Evolutionary conservation across 2,113 vertebrate genomes (phyloP).

Genomic region (Tragelaphus scriptus): DNA sequence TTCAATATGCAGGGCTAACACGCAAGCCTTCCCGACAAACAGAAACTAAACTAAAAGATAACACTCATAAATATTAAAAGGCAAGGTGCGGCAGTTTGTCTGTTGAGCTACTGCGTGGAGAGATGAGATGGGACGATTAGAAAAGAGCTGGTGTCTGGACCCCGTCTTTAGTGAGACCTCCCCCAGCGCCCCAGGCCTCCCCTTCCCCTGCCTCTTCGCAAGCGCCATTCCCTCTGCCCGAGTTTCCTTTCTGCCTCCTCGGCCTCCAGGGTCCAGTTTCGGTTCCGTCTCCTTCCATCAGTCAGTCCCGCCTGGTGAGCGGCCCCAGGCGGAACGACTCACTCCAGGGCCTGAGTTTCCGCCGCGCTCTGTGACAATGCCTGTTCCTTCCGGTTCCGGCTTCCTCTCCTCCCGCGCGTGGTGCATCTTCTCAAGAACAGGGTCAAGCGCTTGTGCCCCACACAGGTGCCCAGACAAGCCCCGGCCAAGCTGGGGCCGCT

Average conservation of each 20-base stretch:
- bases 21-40: neutral
- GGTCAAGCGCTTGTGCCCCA: fast-evolving
- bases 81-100: neutral
- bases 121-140: neutral
- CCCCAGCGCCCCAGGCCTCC: neutral
- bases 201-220: fast-evolving
- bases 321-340: neutral
- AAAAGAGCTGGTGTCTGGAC: fast-evolving
- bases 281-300: neutral
- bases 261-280: neutral
- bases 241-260: fast-evolving
- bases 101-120: neutral
- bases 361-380: fast-evolving
- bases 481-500: no score
- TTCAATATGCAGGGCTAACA: neutral
- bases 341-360: neutral
- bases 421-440: neutral
- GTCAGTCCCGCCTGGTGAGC: neutral
- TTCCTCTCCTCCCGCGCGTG: fast-evolving
- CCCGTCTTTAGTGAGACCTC: neutral
- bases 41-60: neutral
- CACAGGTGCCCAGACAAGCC: neutral
- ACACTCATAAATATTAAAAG: neutral
- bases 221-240: neutral
- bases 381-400: fast-evolving